Conservation (phyloP, 2,797 vertebrate genomes). For the Anguilla megastoma region DNA sequence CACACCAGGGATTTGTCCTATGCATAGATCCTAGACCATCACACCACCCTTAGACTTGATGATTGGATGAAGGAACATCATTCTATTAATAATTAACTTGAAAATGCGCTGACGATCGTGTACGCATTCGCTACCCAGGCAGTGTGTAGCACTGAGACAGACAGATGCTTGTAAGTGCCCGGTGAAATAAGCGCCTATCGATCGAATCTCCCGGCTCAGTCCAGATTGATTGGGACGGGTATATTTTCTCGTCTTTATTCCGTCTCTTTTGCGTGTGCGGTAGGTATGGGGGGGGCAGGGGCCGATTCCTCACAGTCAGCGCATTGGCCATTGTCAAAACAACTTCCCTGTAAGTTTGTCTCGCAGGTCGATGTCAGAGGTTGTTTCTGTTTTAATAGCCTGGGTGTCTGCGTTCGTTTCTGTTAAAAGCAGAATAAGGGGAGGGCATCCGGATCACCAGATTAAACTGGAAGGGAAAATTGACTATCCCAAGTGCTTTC, state of each 20-base stretch:
- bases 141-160: background rate
- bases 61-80: background rate
- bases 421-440: background rate
- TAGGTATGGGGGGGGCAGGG: constrained; percentile 26
- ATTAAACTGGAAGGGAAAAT: background rate
- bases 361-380: constrained; percentile 26
- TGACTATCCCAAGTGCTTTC: background rate
- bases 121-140: background rate
- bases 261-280: background rate
- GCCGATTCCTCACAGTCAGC: constrained; percentile 26
- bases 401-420: constrained; percentile 27
- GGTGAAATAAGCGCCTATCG: background rate
- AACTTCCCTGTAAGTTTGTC: constrained; percentile 30
- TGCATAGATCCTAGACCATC: background rate
- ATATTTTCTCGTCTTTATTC: constrained; percentile 23
- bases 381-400: constrained; percentile 11
- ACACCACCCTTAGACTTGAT: background rate
- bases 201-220: background rate
- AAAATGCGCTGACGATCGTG: background rate
- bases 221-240: background rate
- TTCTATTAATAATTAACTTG: constrained; percentile 1
- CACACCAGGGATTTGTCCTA: background rate
- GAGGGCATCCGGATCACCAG: background rate
- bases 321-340: constrained; percentile 25
- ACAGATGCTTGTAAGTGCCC: background rate